Evolutionary conservation across 2,113 vertebrate genomes (phyloP).

Genomic region (Rynchops niger): DNA sequence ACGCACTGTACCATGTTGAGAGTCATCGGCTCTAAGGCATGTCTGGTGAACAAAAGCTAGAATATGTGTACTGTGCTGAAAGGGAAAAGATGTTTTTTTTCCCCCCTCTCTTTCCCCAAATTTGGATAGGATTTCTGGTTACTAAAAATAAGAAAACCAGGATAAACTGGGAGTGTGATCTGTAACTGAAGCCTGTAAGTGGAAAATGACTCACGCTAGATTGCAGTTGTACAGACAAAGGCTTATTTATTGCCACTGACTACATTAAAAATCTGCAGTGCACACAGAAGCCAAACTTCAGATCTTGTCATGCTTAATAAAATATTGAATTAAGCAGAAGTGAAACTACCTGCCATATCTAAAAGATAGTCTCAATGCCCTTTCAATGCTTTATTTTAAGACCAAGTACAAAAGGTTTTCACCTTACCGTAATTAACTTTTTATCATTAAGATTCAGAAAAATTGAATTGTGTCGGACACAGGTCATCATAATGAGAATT

Average conservation of each 20-base stretch:
- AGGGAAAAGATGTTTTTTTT: neutral
- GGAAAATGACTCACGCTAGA: constrained; percentile 23
- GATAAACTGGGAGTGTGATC: neutral
- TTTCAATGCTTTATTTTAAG: constrained; percentile 72
- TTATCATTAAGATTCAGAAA: constrained; percentile 78
- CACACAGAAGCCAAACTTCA: constrained; percentile 58
- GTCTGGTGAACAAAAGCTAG: neutral
- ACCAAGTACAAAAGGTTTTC: constrained; percentile 74
- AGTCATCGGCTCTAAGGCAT: neutral
- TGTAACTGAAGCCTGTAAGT: neutral
- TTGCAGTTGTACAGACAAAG: constrained; percentile 10
- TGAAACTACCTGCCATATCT: constrained; percentile 53
- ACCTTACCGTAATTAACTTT: constrained; percentile 79
- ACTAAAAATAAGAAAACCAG: constrained; percentile 39
- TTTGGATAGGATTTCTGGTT: constrained; percentile 13
- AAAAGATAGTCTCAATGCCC: constrained; percentile 57
- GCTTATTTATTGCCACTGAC: constrained; percentile 60
- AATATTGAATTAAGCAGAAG: constrained; percentile 68
- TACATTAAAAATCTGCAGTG: constrained; percentile 62
- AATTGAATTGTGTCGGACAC: constrained; percentile 78
- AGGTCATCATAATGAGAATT: constrained; percentile 80
- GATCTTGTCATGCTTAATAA: constrained; percentile 72
- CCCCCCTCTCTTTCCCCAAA: neutral
- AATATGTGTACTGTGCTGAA: neutral
- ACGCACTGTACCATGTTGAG: neutral